phyloP scores from a whole-genome alignment of 2,113 vertebrate genomes.

The Python bivittatus region DNA sequence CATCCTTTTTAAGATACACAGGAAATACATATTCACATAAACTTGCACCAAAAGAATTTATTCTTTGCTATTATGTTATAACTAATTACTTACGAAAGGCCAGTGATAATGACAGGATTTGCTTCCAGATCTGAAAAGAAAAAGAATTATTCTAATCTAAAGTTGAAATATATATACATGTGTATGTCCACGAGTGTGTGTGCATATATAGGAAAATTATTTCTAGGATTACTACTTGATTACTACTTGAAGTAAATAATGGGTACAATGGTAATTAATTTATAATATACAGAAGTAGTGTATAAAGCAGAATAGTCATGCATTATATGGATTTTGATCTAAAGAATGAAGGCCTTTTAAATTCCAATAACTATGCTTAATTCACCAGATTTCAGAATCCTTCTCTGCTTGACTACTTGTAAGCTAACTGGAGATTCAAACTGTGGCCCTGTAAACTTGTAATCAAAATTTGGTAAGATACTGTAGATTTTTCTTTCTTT shows the following conservation, averaged over 20 bases:
- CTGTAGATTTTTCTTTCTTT: background rate
- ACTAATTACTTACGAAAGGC: conserved; percentile 76
- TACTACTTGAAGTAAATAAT: background rate
- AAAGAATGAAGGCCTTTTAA: background rate
- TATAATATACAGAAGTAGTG: conserved; percentile 11
- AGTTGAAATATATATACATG: conserved; percentile 37
- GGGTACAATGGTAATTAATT: background rate
- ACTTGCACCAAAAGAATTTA: conserved; percentile 42
- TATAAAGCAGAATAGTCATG: conserved; percentile 10
- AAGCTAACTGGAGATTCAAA: background rate
- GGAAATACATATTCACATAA: conserved; percentile 24
- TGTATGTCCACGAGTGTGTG: background rate
- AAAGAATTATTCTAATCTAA: conserved; percentile 39
- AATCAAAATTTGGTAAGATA: background rate
- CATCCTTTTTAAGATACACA: conserved; percentile 15
- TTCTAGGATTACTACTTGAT: conserved; percentile 18
- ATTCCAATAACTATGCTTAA: background rate
- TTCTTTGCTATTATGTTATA: background rate
- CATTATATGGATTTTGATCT: background rate
- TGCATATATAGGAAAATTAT: background rate
- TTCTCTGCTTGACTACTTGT: background rate
- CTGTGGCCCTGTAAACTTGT: background rate
- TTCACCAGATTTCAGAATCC: background rate
- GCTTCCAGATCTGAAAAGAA: conserved; percentile 76
- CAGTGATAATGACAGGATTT: conserved; percentile 75